phyloP scores from a whole-genome alignment of 2,888 invertebrate genomes.

The Antitype chi region DNA sequence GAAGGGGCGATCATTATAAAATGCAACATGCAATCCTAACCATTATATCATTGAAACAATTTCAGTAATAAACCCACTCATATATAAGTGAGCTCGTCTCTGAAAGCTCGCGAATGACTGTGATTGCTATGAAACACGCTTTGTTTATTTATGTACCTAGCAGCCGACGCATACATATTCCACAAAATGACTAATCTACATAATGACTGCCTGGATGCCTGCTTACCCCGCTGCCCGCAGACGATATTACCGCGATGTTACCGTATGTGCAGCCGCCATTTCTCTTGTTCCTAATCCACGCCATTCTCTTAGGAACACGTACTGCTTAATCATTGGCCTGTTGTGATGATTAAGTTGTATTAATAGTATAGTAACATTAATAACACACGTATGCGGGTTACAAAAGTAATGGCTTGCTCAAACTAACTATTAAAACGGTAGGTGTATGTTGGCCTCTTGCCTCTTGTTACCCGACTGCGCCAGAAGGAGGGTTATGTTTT shows the following conservation, averaged over 20 bases:
- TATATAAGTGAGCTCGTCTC: background rate
- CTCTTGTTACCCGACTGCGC: too few species aligned
- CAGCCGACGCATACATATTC: background rate
- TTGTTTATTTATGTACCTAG: background rate
- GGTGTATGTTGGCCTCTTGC: slow-evolving; percentile 11
- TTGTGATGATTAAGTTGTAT: background rate
- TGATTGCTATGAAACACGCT: background rate
- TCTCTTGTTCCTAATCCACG: background rate
- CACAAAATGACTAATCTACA: background rate
- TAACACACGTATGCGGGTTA: background rate
- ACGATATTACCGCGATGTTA: background rate
- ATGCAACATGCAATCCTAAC: background rate
- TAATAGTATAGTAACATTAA: background rate
- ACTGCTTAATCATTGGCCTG: background rate
- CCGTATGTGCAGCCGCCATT: background rate
- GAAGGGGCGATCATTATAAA: background rate
- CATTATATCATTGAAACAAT: background rate
- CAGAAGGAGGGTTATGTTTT: too few species aligned
- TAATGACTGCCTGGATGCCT: background rate
- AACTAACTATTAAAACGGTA: background rate
- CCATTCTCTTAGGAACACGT: background rate
- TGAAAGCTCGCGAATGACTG: slow-evolving; percentile 2
- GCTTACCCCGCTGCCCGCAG: background rate
- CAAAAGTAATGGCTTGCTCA: background rate
- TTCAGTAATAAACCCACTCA: background rate